Evolutionary conservation across 2,113 vertebrate species (phyloP), one percentile per base, ranked within the genome.

Genomic region (Corapipo altera): DNA sequence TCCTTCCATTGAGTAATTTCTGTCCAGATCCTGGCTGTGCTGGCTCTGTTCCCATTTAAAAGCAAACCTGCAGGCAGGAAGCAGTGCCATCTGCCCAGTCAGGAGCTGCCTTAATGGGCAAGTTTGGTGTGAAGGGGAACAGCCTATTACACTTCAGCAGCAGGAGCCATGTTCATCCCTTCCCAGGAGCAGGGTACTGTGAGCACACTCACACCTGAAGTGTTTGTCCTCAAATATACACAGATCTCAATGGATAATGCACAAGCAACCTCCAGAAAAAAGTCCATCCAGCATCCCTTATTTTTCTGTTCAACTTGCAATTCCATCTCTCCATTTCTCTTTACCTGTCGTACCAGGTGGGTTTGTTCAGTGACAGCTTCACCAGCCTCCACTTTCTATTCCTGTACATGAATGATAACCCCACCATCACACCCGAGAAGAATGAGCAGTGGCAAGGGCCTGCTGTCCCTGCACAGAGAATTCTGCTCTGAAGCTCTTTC

Each of bases 31-130:
- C 90, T 89, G 94, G 80, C 94, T 91, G 85, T 75, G 87, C 77
- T 95, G 85, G 71, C 91, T 95, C 61, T 94, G 59, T 57, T 96
- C 91, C 94, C 79, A 67, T 49, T 54, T 75, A 52, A 87, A 93
- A 92, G 64, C 91, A 94, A 96, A 89, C 79, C 94, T 89, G 70
- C 76, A 87, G 85, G 96, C 89, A 97, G 91, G 94, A 84, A 92
- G 67, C 76, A 82, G 32, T 62, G 48, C 82, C 93, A 96, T 96
- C 96, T 95, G 92, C 92, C 89, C 96, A 95, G 88, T 79, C 82
- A 94, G 93, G 85, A 89, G 69, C 79, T 91, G 51, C 73, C 86
- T 93, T 93, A 91, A 92, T 80, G 64, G 89, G 49, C 65, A 90
- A 90, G 64, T 79, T 57, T 91, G 81, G 85, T 85, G 76, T 49